phyloP scores from a whole-genome alignment of 2,113 vertebrate species.

The Odocoileus hemionus region DNA sequence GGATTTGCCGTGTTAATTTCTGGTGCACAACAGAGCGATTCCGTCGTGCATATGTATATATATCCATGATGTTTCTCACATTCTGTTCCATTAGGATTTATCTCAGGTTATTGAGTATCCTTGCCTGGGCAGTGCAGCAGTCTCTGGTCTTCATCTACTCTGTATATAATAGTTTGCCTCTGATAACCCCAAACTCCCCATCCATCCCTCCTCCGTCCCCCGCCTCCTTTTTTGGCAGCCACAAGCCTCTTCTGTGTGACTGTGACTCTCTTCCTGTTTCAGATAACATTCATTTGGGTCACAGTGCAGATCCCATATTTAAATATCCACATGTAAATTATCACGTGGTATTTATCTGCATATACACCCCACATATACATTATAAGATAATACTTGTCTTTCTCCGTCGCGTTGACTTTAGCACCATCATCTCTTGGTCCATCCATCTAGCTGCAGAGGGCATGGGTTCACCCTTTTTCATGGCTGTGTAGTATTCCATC shows the following conservation, averaged over 20 bases:
- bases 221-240: neutral
- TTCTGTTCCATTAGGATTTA: neutral
- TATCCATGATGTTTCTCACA: fast-evolving
- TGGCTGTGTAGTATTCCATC: fast-evolving
- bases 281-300: neutral
- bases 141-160: fast-evolving
- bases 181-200: neutral
- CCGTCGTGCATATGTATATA: fast-evolving
- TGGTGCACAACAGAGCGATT: fast-evolving
- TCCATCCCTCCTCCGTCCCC: fast-evolving
- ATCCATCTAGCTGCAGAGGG: fast-evolving
- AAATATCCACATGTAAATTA: neutral
- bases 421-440: fast-evolving
- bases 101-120: neutral
- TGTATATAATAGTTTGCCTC: neutral
- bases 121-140: neutral
- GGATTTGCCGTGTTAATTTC: neutral
- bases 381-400: neutral
- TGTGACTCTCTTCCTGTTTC: neutral
- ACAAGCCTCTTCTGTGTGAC: neutral
- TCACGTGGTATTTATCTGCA: neutral
- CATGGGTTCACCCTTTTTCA: fast-evolving
- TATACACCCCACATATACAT: neutral
- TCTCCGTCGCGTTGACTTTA: fast-evolving
- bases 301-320: neutral